Evolutionary conservation across 2,113 vertebrate genomes (phyloP).

Genomic region (Istiophorus platypterus): DNA sequence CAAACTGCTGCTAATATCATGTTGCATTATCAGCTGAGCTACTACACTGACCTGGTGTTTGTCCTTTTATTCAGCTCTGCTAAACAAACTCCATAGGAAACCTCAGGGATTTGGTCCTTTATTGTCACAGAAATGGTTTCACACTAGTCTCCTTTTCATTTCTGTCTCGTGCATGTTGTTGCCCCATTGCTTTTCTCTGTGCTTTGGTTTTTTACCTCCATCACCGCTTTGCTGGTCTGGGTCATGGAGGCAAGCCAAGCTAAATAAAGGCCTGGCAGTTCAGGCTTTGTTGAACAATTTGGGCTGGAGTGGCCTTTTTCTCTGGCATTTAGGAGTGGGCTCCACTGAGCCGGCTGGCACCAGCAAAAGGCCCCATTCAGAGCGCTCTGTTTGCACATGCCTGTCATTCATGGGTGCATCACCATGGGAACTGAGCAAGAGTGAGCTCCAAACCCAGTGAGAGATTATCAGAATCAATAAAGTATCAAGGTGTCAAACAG

Average conservation of each 20-base stretch:
- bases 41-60: conserved; percentile 25
- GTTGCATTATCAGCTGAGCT: conserved; percentile 7
- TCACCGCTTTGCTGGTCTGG: conserved; percentile 54
- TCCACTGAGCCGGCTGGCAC: conserved; percentile 77
- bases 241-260: conserved; percentile 75
- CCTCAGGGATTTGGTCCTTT: conserved; percentile 41
- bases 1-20: neutral
- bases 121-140: conserved; percentile 65
- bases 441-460: conserved; percentile 42
- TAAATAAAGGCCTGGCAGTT: conserved; percentile 79
- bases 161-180: conserved; percentile 60
- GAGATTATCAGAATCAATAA: conserved; percentile 68
- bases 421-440: conserved; percentile 75
- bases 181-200: conserved; percentile 50
- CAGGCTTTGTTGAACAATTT: conserved; percentile 77
- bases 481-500: conserved; percentile 46
- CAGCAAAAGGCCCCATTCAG: conserved; percentile 63
- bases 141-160: conserved; percentile 58
- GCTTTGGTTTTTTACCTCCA: conserved; percentile 61
- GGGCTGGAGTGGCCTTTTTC: conserved; percentile 76
- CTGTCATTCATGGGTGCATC: conserved; percentile 74
- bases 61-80: conserved; percentile 34
- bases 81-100: conserved; percentile 45
- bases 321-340: conserved; percentile 79
- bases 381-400: conserved; percentile 77